Evolutionary conservation across 2,113 vertebrate genomes (phyloP), one percentile per base, ranked within the genome.

Genomic region (Trogon surrucura): DNA sequence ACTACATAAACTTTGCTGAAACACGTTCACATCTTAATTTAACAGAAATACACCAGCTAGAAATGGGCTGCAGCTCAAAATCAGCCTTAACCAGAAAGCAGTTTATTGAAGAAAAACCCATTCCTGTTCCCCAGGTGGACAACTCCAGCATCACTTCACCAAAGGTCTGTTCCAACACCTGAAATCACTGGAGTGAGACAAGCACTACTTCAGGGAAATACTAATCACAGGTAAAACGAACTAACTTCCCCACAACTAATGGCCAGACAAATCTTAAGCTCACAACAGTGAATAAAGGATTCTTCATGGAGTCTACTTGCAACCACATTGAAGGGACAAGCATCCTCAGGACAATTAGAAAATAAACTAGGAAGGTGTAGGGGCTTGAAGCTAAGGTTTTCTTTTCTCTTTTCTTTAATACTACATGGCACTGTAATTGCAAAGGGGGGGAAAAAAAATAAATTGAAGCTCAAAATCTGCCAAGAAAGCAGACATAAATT

Each of bases 401-500:
- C 22, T 7, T 56, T 54, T 36, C 30, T 56, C 32, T 41, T 80
- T 61, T 57, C 80, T 50, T 5, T n/a, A 25, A 3, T 17, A 62
- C 4, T 62, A n/a, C 36, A 67, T 50, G 48, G 16, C 44, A 73
- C 41, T 23, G 38, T 62, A 89, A 94, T 38, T 74, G 56, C 56
- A 89, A 47, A 48, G 14, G 13, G 12, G 45, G 45, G 18, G 18
- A 47, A 47, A 8, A 38, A 71, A 50, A 41, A 16, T 25, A 21
- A 81, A 69, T 16, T 47, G 48, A 90, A 93, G 51, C 38, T 87
- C 32, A 48, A 91, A 66, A 50, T 53, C 53, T 95, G 80, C 57
- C 77, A 87, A 84, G 38, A 83, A 80, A 80, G 80, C 41, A 77
- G 56, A 57, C 36, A 89, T 79, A 91, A 92, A 95, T 21, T 57